Evolutionary conservation across 2,888 invertebrate species (phyloP), one percentile per base, ranked within the genome.

Genomic region (Lithophane socia): DNA sequence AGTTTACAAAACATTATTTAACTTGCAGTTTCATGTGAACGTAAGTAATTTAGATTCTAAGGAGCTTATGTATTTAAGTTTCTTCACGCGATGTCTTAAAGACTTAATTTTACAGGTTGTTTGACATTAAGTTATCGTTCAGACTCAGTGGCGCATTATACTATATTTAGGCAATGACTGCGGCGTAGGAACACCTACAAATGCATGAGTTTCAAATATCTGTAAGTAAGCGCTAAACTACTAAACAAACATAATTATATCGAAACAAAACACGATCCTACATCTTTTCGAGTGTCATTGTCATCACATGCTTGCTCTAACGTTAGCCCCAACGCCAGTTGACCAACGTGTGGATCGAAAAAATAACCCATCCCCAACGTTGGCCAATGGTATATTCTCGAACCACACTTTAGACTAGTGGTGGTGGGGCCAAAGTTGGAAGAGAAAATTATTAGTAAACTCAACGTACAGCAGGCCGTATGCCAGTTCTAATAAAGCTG

Each of bases 31-130:
- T 77, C 61, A 71, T 47, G 60, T 44, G 37, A 77, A 70, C 24
- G 58, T 77, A 77, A 78, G 72, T 83, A 64, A 76, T 82, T 71
- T 82, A 74, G 54, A 83, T 65, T 79, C 61, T 75, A 76, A 83
- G 63, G 5, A 77, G 65, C 75, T 81, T 84, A 85, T 29, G 42
- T 73, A 37, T 73, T 70, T 67, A 80, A 73, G 60, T 63, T 60
- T 71, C 60, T 72, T 70, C 70, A 44, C 52, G 71, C 65, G 65
- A 77, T 49, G n/a, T 82, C 47, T 82, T 54, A 52, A 67, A 56
- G 42, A 82, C 82, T 70, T 66, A 7, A 80, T 82, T 82, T 82
- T n/a, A 71, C 82, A 49, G 65, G 29, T 71, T 77, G 65, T 77
- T 70, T 66, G 16, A 37, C 42, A 82, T 66, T 71, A 29, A 65